Base-by-base conservation (phyloP, 1,140 invertebrate species). In the Papilio helenus region DNA sequence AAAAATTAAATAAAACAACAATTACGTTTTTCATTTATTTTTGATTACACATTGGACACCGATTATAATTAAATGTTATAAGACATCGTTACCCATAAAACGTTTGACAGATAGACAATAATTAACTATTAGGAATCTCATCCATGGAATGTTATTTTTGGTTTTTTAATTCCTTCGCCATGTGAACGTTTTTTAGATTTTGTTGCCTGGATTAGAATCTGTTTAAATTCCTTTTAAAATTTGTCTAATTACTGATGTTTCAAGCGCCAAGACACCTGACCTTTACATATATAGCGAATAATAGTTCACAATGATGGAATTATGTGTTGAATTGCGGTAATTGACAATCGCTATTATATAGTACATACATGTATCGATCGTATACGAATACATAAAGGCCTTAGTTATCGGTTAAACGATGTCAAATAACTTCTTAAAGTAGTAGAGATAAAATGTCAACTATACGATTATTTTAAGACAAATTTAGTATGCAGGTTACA, bases 31-130 rank as follows among this genome's bases (percentile, higher is more conserved):
- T 29, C 14, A 68, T 68, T 68, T 68, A 68, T 68, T 68, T 68
- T 68, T 68, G 61, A 68, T 29, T 68, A 68, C 61, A 68, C 61
- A 68, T 68, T 68, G 61, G 61, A 68, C 26, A 68, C 26, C 61
- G 26, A 68, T 68, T 29, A 68, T 34, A 16, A 29, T 68, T 61
- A 61, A 29, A 68, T 29, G 26, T 29, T 68, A 34, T 29, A 68
- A 29, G 61, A 68, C 61, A 68, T 29, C 26, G 61, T 29, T 16
- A 68, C 3, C 61, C 10, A 16, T 18, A 68, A 65, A 18, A 29
- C 18, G 20, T 16, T 68, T 14, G 2, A 68, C 61, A 29, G 26
- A 68, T 18, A 0, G 26, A 16, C 1, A 29, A 20, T 55, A 55
- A 20, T 55, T 55, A 9, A 20, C 18, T 55, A 8, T 55, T 51